These are phyloP conservation scores for Melinaea marsaeus DNA, from an alignment of 2,888 invertebrate species.

Conservation along the genomic window DNA sequence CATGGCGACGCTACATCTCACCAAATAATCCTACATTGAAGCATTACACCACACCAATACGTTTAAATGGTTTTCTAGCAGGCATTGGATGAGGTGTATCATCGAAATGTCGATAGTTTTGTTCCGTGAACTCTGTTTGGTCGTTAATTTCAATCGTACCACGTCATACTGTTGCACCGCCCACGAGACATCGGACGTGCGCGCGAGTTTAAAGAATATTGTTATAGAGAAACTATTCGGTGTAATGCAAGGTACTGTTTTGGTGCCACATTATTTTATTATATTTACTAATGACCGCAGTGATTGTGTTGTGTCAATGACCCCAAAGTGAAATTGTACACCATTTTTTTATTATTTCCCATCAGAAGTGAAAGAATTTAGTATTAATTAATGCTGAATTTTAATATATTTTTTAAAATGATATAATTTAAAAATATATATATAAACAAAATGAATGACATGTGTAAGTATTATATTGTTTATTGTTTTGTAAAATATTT, in stretches of 20 bases:
- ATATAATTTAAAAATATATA: constrained; percentile 12
- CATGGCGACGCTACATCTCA: constrained; percentile 35
- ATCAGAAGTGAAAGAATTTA: neutral
- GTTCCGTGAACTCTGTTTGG: constrained; percentile 46
- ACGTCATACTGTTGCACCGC: constrained; percentile 71
- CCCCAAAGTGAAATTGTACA: constrained; percentile 32
- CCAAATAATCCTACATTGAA: constrained; percentile 41
- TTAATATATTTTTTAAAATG: constrained; percentile 18
- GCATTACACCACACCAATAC: constrained; percentile 1
- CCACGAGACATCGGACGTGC: constrained; percentile 68
- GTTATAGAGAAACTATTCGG: constrained; percentile 50
- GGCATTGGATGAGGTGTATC: constrained; percentile 52
- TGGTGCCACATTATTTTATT: constrained; percentile 41
- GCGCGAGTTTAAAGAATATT: constrained; percentile 44
- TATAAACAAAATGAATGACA: constrained; percentile 54
- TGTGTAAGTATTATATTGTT: constrained; percentile 59
- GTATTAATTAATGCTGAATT: neutral
- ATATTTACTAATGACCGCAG: constrained; percentile 27
- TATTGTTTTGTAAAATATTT: constrained; percentile 8
- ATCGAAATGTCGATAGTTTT: constrained; percentile 37
- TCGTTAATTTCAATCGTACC: constrained; percentile 56
- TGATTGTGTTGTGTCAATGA: constrained; percentile 39
- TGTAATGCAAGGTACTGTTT: constrained; percentile 47
- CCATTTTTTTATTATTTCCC: constrained; percentile 7
- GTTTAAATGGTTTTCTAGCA: constrained; percentile 34